These are phyloP conservation scores for Malthinus flaveolus DNA, from an alignment of 2,888 invertebrate species.

Conservation along the genomic window DNA sequence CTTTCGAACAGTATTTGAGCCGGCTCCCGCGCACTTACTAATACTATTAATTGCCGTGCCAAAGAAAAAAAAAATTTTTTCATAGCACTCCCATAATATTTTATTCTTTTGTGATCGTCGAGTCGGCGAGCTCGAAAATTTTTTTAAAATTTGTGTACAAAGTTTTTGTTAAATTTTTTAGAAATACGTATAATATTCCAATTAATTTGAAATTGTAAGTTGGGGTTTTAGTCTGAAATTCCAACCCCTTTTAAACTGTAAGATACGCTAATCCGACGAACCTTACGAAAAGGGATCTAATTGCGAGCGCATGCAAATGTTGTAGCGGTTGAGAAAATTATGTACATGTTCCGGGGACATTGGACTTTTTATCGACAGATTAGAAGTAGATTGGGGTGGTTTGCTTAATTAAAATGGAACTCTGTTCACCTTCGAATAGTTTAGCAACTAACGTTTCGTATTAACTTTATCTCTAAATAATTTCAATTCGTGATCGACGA, in stretches of 20 bases:
- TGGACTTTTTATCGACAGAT: conserved; percentile 20
- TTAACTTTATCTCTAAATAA: neutral
- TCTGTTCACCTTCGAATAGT: no score
- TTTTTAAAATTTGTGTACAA: no score
- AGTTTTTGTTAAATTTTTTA: no score
- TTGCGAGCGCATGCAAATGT: conserved; percentile 26
- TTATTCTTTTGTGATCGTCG: no score
- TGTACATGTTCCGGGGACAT: conserved; percentile 7
- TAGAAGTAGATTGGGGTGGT: conserved; percentile 10
- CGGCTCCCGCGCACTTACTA: no score
- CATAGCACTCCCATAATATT: no score
- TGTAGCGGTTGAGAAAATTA: conserved; percentile 24
- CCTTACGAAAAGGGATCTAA: conserved; percentile 22
- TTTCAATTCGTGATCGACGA: neutral
- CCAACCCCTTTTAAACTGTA: neutral
- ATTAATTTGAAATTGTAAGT: conserved; percentile 1
- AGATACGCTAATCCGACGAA: conserved; percentile 22
- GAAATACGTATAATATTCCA: neutral
- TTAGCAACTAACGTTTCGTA: no score
- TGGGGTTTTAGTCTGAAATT: conserved; percentile 4
- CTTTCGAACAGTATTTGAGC: no score
- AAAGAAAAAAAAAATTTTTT: no score
- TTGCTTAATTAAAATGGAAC: conserved; percentile 13
- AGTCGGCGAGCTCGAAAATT: no score
- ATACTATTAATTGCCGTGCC: no score